Base-by-base conservation (phyloP, 2,113 vertebrate genomes). In the Shinisaurus crocodilurus region DNA sequence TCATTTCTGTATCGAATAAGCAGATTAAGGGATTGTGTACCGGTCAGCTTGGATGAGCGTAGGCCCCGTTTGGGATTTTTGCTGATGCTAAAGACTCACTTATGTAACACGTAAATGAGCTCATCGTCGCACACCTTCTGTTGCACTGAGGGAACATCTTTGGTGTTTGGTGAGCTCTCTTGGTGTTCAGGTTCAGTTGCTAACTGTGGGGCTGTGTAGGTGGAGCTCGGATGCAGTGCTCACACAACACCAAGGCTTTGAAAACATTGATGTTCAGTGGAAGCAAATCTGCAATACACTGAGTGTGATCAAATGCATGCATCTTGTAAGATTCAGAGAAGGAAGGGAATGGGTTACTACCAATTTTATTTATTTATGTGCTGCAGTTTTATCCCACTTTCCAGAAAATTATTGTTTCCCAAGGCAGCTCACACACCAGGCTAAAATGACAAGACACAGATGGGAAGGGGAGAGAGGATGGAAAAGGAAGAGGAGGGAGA, bases 61-160 rank as follows among this genome's bases (percentile, higher is more conserved):
- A 34, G 75, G 9, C 45, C 16, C 27, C 29, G 5, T n/a, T 10
- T 85, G 45, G 57, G 72, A 85, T 54, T 85, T 77, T 20, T 27
- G 43, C 34, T 13, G 43, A 90, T 79, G 50, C 65, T n/a, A 80
- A 86, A 60, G 67, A 16, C 15, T 82, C 37, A 1, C 29, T 90
- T 90, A 86, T 57, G n/a, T 70, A 90, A 90, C 13, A 3, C 72
- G 65, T 70, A 45, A 86, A 86, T 84, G 70, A 89, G 82, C 54
- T 84, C 69, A 65, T 80, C 54, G 40, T 80, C 54, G 40, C n/a
- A 70, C n/a, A 86, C 75, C 83, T 90, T 81, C 76, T 86, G 89
- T 57, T 86, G 76, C 65, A n/a, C 27, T 5, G 18, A 79, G n/a
- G 29, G 89, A 67, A 57, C 18, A 60, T 69, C 54, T 81, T 34